Evolutionary conservation across 37 sponge, comb jelly and placozoan genomes (phyloP), one percentile per base, ranked within the genome.

Genomic region (Ianthella basta): DNA sequence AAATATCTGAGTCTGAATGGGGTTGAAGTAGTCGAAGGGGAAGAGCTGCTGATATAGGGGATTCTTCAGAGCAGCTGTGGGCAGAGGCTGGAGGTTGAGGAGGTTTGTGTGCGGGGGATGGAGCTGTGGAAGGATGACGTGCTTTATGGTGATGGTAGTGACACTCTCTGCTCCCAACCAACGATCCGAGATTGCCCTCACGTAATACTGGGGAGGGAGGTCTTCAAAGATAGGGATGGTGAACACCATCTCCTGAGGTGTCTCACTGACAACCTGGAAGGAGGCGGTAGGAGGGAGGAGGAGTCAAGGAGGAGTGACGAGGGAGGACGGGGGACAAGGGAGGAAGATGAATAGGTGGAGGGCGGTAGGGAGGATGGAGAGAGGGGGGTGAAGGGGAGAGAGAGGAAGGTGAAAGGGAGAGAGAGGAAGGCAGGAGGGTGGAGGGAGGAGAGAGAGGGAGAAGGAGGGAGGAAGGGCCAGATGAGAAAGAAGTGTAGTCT

Each of bases 41-140:
- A 77, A 98, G 41, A 95, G 79, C 38, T 74, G 37, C 85, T 93
- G 84, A 61, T 89, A 92, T 56, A 72, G 68, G 24, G 87, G 34
- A 59, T 92, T 88, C 55, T 94, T 89, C 53, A 98, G 88, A 23
- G 89, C 95, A 16, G 87, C 72, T 44, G 87, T 72, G 38, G 96
- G 95, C 38, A 98, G 92, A 19, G 99, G 99, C 73, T 96, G 97
- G 25, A 98, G 91, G 77, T 98, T 88, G 33, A 98, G 95, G 34
- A 98, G 97, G 60, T 92, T 89, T 32, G 99, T 96, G 92, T 98
- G 99, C 18, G 99, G 99, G 20, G 92, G 88, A 72, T 96, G 92
- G 55, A 92, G 80, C 84, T 98, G 93, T 12, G 99, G 99, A 39
- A 96, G 91, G 34, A 98, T 96, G 53, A 98, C 80, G 78, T 96